Base-by-base conservation (phyloP, 2,113 vertebrate species). In the Apistogramma diplotaenia region DNA sequence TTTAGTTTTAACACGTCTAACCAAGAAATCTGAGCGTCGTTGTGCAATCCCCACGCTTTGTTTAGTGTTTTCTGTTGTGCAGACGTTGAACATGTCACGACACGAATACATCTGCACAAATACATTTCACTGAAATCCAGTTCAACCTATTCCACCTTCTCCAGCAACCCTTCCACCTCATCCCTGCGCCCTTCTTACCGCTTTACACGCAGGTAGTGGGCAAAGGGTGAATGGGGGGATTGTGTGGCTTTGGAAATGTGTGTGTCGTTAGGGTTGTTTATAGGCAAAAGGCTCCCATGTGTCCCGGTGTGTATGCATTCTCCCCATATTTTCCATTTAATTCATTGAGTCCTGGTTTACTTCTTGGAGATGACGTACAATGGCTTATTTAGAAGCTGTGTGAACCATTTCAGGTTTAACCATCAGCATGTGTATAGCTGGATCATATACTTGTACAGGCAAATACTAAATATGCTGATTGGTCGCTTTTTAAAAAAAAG, bases 181-280 rank as follows among this genome's bases (percentile, higher is more conserved):
- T 2, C 7, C 5, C 23, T 2, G 43, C 4, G 2, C n/a, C 18
- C 67, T 70, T n/a, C 29, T 37, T 27, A 27, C 56, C 43, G 55
- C n/a, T 59, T 53, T 21, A 67, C 57, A 58, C 53, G 71, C 59
- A 53, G 23, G 55, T 46, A 10, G 6, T 74, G 29, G 54, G 65
- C 35, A 78, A 58, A 62, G 6, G 33, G 29, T 89, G 85, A 89
- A 92, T 89, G 82, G 78, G 33, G 9, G 13, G 33, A 70, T 78
- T 87, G 79, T 79, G 57, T 77, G 53, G 23, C 61, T 53, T 23
- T 84, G 75, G 80, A 90, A 87, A 81, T 65, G 74, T 84, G 59
- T 83, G 57, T 53, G 53, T 76, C 80, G 60, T 78, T 58, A 16
- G 19, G 74, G 77, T 53, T 89, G 86, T 90, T 90, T 85, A 88